These are phyloP conservation scores for Gymnothorax reevesii DNA, from an alignment of 2,797 vertebrate species.

Conservation along the genomic window DNA sequence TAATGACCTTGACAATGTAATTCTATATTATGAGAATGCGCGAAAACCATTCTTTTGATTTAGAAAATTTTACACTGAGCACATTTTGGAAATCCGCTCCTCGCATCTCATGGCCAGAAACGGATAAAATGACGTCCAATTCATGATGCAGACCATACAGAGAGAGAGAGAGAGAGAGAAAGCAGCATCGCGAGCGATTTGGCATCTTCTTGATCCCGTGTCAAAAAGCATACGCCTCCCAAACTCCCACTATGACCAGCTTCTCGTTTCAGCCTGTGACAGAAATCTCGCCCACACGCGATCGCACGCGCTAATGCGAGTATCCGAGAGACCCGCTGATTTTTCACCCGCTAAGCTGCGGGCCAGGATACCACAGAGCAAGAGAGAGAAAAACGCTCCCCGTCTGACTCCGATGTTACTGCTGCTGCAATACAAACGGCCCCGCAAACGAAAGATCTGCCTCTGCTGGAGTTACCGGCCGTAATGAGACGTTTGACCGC, in stretches of 20 bases:
- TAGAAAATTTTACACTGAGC: too few species aligned
- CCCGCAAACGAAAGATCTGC: constrained; percentile 43
- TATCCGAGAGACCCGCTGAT: not conserved
- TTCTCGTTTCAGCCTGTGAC: not conserved
- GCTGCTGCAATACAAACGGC: constrained; percentile 69
- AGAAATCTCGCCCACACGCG: constrained; percentile 16
- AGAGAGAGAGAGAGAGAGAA: constrained; percentile 6
- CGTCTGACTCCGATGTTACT: constrained; percentile 64
- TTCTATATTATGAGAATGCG: too few species aligned
- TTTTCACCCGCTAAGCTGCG: not conserved
- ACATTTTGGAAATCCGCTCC: too few species aligned
- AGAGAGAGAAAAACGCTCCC: constrained; percentile 23
- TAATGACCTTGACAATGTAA: too few species aligned
- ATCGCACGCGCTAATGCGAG: constrained; percentile 10
- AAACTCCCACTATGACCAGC: not conserved
- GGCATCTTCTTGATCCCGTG: constrained; percentile 8
- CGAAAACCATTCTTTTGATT: too few species aligned
- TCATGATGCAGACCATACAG: constrained; percentile 9
- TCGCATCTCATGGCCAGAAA: not conserved
- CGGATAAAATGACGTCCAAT: not conserved
- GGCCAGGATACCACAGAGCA: not conserved
- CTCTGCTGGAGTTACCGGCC: constrained; percentile 46
- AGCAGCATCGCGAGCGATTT: constrained; percentile 16
- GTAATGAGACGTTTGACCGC: constrained; percentile 68
- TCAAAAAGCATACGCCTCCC: not conserved